A percentile compares a stretch with the other conserved stretches of the same genome.
Evolutionary conservation across 2,888 invertebrate species (phyloP).

Genomic region (Hydrotaea diabolus): DNA sequence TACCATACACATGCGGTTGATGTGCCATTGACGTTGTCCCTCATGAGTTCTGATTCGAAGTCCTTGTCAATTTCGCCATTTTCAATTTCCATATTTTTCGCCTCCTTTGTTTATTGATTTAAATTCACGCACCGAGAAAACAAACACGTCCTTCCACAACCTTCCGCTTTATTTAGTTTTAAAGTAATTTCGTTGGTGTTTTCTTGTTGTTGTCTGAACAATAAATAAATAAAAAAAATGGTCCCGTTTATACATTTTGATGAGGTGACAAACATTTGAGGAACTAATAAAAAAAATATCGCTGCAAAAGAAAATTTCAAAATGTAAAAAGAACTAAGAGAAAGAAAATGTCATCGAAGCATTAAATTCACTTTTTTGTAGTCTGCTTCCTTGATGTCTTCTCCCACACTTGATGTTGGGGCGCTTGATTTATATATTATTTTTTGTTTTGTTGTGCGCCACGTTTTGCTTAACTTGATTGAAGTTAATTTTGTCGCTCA

Average conservation of each 20-base stretch:
- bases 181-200: neutral
- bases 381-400: neutral
- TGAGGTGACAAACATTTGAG: conserved; percentile 23
- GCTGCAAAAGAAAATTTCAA: neutral
- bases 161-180: too few relatives aligned
- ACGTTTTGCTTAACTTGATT: conserved; percentile 22
- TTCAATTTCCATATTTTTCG: too few relatives aligned
- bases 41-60: too few relatives aligned
- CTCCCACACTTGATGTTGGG: neutral
- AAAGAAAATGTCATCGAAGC: conserved; percentile 3
- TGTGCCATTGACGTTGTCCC: too few relatives aligned
- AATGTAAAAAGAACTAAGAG: neutral
- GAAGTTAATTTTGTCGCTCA: conserved; percentile 50
- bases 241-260: conserved; percentile 4
- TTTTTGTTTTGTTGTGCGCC: conserved; percentile 1
- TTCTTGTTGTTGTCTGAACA: neutral
- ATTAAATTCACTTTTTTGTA: conserved; percentile 20
- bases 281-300: conserved; percentile 26
- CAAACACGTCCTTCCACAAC: too few relatives aligned
- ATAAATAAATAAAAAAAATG: neutral
- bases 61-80: too few relatives aligned
- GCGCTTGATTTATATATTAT: neutral
- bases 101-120: too few relatives aligned
- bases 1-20: too few relatives aligned
- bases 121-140: too few relatives aligned